These are phyloP conservation scores for Tribolium madens DNA, from an alignment of 1,140 invertebrate species.

Conservation along the genomic window DNA sequence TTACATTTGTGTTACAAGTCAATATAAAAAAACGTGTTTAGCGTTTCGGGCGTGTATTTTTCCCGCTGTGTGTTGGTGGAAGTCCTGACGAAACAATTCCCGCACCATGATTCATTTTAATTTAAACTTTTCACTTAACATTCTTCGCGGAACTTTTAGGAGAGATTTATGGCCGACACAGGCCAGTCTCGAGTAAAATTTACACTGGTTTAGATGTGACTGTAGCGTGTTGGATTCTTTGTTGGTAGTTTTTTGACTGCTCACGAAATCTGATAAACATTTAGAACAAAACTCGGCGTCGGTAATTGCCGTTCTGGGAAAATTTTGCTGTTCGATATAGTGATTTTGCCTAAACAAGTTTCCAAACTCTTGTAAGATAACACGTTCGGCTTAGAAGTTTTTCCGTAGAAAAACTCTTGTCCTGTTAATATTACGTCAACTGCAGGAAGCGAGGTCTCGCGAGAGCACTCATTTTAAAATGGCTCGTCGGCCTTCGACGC, in stretches of 20 bases:
- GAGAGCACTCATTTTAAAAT: constrained; percentile 35
- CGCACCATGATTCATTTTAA: constrained; percentile 18
- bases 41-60: too few species aligned
- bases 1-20: too few species aligned
- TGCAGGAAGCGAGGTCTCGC: constrained; percentile 6
- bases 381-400: constrained; percentile 2
- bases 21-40: too few species aligned
- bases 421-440: constrained; percentile 24
- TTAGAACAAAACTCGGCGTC: neutral
- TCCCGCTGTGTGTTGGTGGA: too few species aligned
- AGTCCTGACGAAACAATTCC: too few species aligned
- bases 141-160: constrained; percentile 12
- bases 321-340: constrained; percentile 17
- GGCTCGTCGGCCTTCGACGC: constrained; percentile 2
- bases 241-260: neutral
- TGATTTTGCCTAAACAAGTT: constrained; percentile 34
- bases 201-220: constrained; percentile 7
- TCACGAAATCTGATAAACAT: constrained; percentile 31
- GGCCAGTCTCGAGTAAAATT: constrained; percentile 30
- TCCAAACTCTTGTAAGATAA: constrained; percentile 8
- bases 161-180: constrained; percentile 21
- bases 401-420: neutral
- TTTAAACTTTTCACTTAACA: constrained; percentile 35
- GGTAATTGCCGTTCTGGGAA: constrained; percentile 25
- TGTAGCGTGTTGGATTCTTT: neutral